Base-by-base conservation (phyloP, 2,113 vertebrate genomes). In the Malurus cyaneus region DNA sequence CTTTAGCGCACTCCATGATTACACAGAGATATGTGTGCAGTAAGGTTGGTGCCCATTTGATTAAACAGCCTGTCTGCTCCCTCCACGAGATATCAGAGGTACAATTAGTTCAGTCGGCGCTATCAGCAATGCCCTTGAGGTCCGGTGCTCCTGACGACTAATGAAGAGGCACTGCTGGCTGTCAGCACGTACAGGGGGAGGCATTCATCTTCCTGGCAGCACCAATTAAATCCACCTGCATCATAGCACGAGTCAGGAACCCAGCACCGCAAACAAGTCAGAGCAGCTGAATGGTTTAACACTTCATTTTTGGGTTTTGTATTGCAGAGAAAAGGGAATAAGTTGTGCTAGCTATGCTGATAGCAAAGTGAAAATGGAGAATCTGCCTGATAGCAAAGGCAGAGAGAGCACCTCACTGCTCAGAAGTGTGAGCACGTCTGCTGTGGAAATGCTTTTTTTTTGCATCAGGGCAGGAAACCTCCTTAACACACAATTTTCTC, bases 121-220 rank as follows among this genome's bases (percentile, higher is more conserved):
- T 86, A 92, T 90, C 89, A 94, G 79, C 70, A 87, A 82, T 83
- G 97, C 89, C 96, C 96, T 96, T 95, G 94, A 96, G 94, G 91
- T 77, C 46, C 89, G 57, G 64, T 81, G 86, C 57, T 93, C 42
- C 94, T 81, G 88, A 89, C 56, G 62, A 13, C 94, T 96, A 97
- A 97, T 96, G 95, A 97, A 96, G 96, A 97, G 89, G 86, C 88
- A 94, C 95, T 91, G 87, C 88, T 86, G 95, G 85, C 92, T 97
- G 96, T 97, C 96, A 95, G 66, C 8, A 6, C 9, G 1, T 70
- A 36, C 60, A 66, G 71, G 78, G 34, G 42, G 49, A 94, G 83
- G 66, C 94, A 97, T 97, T 96, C 83, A 85, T 97, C 97, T 96
- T 96, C 18, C 34, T 86, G 94, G 95, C 96, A 94, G 94, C 90